Conservation (phyloP, 2,797 vertebrate genomes). For the Cuniculus paca region DNA sequence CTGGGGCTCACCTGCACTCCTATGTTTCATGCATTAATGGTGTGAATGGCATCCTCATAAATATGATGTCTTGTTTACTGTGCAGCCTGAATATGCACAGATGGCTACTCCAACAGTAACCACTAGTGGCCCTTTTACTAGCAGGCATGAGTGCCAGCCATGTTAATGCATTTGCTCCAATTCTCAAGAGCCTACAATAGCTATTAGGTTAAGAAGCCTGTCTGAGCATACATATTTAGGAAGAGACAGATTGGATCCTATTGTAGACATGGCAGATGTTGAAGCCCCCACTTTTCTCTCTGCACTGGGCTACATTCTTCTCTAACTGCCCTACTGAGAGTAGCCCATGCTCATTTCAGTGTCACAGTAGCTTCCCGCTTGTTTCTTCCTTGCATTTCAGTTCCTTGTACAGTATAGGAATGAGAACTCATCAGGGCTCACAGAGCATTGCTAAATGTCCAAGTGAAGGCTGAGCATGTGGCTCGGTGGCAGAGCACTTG, state of each 20-base stretch:
- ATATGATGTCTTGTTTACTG: not conserved
- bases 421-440: not conserved
- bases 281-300: not conserved
- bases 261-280: not conserved
- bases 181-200: not conserved
- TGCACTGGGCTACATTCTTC: not conserved
- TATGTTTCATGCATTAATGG: not conserved
- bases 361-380: not conserved
- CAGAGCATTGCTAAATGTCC: slow-evolving; percentile 14
- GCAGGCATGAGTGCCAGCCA: not conserved
- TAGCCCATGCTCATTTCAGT: not conserved
- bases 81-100: not conserved
- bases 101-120: not conserved
- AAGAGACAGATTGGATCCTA: not conserved
- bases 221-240: not conserved
- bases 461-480: not conserved
- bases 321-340: not conserved
- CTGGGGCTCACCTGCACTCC: not conserved
- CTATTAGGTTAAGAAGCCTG: not conserved
- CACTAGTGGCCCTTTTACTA: not conserved
- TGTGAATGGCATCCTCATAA: not conserved
- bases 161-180: not conserved
- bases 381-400: slow-evolving; percentile 11
- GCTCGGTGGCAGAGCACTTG: not conserved
- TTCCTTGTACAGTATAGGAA: not conserved